Base-by-base conservation (phyloP, 2,888 invertebrate genomes). In the Thumatha senex region DNA sequence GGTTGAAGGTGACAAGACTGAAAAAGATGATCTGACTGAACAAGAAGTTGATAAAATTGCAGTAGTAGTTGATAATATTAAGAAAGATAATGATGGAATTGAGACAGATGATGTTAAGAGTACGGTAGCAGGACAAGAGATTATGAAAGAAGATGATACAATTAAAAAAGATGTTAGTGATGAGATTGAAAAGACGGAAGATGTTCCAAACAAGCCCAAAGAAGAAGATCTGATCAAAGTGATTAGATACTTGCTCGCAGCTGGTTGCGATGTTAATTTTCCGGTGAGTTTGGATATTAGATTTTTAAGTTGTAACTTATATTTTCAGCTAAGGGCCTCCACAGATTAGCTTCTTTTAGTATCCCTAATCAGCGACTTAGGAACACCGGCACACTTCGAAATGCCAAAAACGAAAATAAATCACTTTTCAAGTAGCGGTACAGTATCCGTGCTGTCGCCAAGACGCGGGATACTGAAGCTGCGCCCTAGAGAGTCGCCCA, bases 201-300 rank as follows among this genome's bases (percentile, higher is more conserved):
- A 9, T n/a, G 30, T 35, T 4, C 56, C 58, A 10, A 54, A 38
- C 5, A 63, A 62, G 11, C 43, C 61, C 0, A 80, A 67, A 7
- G 81, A 84, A 1, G 85, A 85, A 12, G 81, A 86, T 40, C 61
- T 87, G 1, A 57, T 88, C 48, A 89, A 83, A 61, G 83, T 86
- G 33, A 93, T 94, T 53, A 80, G 91, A 75, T 96, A 96, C 74
- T 92, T 98, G 39, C 92, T 97, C 41, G 95, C 95, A 63, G 95
- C 95, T 46, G 97, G 97, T 0, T 96, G 96, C 40, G 94, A 95
- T 74, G 93, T 96, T 36, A 94, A 95, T 50, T 84, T 95, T 30
- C 95, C 95, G 86, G 95, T 95, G 66, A 86, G 82, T 35, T 45
- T n/a, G n/a, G 35, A 0, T 7, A 2, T 30, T 33, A 30, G 7